Conservation (phyloP, 2,888 invertebrate genomes). For the Drosophila mettleri region DNA sequence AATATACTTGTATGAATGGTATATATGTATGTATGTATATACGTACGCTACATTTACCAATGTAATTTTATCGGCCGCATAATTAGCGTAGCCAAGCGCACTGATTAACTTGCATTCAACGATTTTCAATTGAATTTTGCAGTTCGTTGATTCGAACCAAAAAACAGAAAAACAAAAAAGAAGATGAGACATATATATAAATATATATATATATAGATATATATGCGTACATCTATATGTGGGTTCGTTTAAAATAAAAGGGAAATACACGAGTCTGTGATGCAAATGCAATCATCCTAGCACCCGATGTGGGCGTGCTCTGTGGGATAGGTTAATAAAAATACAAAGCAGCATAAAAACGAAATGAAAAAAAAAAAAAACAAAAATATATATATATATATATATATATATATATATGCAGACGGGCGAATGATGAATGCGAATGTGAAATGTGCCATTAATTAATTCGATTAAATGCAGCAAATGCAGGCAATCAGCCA, state of each 20-base stretch:
- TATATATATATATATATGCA: too few relatives aligned
- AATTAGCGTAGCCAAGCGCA: conserved; percentile 81
- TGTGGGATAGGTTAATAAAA: conserved; percentile 51
- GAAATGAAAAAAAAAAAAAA: conserved; percentile 60
- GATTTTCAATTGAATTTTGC: conserved; percentile 81
- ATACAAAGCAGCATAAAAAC: conserved; percentile 57
- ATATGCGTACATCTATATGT: neutral
- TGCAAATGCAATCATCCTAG: conserved; percentile 58
- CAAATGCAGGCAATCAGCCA: conserved; percentile 74
- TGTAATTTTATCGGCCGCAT: conserved; percentile 66
- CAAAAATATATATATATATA: too few relatives aligned
- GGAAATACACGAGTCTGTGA: conserved; percentile 33
- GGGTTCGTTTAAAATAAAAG: conserved; percentile 20
- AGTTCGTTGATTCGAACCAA: conserved; percentile 72
- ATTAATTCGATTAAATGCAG: conserved; percentile 78
- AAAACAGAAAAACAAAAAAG: conserved; percentile 46
- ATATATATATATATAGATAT: neutral
- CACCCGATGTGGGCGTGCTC: conserved; percentile 23
- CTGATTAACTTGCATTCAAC: conserved; percentile 81
- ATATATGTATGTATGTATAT: neutral
- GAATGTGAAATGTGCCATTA: conserved; percentile 80
- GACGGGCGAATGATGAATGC: conserved; percentile 59
- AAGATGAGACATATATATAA: conserved; percentile 13
- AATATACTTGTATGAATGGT: neutral
- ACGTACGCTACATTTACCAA: conserved; percentile 28